Conservation (phyloP, 1,140 invertebrate genomes). For the Episyrphus balteatus region DNA sequence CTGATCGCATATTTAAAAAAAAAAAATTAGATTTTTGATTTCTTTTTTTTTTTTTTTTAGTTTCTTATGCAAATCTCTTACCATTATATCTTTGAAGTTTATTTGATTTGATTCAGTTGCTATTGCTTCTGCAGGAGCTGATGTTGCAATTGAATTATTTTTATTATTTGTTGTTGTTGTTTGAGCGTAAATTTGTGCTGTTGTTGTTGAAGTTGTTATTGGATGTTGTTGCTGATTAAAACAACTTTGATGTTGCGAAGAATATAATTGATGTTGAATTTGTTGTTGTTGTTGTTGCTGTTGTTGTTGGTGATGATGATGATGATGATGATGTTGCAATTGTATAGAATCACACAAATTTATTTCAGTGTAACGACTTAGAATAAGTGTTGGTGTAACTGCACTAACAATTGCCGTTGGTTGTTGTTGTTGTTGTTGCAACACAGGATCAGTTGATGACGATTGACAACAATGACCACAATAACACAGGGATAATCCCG, state of each 20-base stretch:
- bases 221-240: not conserved
- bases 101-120: not conserved
- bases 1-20: not conserved
- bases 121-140: not conserved
- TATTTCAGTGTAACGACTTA: slow-evolving; percentile 6
- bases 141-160: not conserved
- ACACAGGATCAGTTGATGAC: slow-evolving; percentile 8
- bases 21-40: not conserved
- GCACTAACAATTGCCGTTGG: slow-evolving; percentile 15
- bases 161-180: not conserved
- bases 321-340: slow-evolving; percentile 10
- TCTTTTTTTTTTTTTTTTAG: not conserved
- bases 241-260: not conserved
- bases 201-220: not conserved
- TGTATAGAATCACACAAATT: slow-evolving; percentile 4
- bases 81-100: not conserved
- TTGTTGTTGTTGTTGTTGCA: slow-evolving; percentile 11
- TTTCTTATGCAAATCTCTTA: not conserved
- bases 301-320: slow-evolving; percentile 11
- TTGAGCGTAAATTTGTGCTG: not conserved
- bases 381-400: slow-evolving; percentile 13
- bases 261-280: not conserved
- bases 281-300: slow-evolving; percentile 13
- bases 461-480: not conserved
- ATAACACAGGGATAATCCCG: not conserved